Evolutionary conservation across 2,888 invertebrate genomes (phyloP).

Genomic region (Mechanitis messenoides): DNA sequence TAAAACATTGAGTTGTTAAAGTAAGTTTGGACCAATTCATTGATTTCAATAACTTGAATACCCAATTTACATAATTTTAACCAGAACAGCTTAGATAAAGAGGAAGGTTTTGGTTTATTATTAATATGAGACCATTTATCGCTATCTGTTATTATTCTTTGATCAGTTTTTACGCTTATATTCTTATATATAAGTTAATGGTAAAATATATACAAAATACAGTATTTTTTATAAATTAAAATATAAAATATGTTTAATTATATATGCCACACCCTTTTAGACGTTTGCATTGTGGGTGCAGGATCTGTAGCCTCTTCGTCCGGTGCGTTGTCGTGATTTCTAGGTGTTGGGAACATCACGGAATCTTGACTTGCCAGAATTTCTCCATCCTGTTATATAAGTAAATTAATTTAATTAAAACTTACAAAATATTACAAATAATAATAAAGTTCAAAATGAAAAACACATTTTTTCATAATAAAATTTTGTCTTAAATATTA

Average conservation of each 20-base stretch:
- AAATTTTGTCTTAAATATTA: background rate
- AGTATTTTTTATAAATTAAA: too few species aligned
- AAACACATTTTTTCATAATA: background rate
- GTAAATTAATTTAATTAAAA: background rate
- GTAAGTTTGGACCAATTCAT: slow-evolving; percentile 19
- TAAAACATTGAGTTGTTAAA: slow-evolving; percentile 20
- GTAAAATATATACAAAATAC: too few species aligned
- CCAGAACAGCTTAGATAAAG: slow-evolving; percentile 10
- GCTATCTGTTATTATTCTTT: too few species aligned
- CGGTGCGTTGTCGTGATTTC: slow-evolving; percentile 46
- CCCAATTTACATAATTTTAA: slow-evolving; percentile 27
- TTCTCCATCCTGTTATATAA: slow-evolving; percentile 56
- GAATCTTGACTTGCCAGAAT: slow-evolving; percentile 64
- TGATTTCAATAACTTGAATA: slow-evolving; percentile 30
- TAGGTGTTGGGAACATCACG: slow-evolving; percentile 62
- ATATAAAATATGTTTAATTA: background rate
- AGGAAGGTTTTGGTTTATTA: too few species aligned
- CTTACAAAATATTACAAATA: background rate
- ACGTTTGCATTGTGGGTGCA: slow-evolving; percentile 57
- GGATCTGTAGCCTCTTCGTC: slow-evolving; percentile 67
- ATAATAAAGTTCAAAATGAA: too few species aligned
- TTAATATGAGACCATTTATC: too few species aligned
- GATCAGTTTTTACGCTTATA: too few species aligned
- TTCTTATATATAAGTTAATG: too few species aligned
- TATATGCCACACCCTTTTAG: slow-evolving; percentile 52